phyloP scores from a whole-genome alignment of 2,888 invertebrate species.

The Lypha dubia region DNA sequence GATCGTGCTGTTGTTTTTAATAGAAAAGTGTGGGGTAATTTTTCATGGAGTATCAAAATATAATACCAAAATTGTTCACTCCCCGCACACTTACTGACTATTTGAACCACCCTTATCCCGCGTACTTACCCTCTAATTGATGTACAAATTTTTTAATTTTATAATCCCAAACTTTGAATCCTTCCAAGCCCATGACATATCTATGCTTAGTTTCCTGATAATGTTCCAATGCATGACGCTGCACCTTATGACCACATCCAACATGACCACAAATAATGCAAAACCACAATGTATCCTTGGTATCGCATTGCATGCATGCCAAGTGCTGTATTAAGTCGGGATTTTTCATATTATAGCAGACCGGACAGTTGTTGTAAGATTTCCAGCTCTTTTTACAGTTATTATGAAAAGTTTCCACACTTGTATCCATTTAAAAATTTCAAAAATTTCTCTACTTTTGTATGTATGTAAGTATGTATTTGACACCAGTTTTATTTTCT shows the following conservation, averaged over 20 bases:
- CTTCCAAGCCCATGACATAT: background rate
- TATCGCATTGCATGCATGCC: conserved; percentile 44
- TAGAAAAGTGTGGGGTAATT: no score
- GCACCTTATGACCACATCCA: background rate
- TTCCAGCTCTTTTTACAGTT: background rate
- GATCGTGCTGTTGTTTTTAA: no score
- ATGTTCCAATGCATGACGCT: conserved; percentile 44
- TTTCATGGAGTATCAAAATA: no score
- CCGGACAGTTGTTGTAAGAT: conserved; percentile 19
- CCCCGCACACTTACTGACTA: no score
- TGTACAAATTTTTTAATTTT: background rate
- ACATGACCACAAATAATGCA: conserved; percentile 53
- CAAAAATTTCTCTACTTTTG: background rate
- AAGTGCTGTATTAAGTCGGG: conserved; percentile 28
- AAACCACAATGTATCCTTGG: background rate
- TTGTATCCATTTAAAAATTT: conserved; percentile 26
- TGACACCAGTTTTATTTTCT: no score
- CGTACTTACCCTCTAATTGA: no score
- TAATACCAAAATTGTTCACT: no score
- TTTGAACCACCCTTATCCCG: no score
- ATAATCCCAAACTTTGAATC: conserved; percentile 29
- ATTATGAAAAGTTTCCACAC: background rate
- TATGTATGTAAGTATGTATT: no score
- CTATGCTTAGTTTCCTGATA: conserved; percentile 25
- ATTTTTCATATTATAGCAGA: conserved; percentile 36